A percentile compares a stretch with the other conserved stretches of the same genome.
phyloP scores from a whole-genome alignment of 2,888 invertebrate species.

The Gasteruption jaculator region DNA sequence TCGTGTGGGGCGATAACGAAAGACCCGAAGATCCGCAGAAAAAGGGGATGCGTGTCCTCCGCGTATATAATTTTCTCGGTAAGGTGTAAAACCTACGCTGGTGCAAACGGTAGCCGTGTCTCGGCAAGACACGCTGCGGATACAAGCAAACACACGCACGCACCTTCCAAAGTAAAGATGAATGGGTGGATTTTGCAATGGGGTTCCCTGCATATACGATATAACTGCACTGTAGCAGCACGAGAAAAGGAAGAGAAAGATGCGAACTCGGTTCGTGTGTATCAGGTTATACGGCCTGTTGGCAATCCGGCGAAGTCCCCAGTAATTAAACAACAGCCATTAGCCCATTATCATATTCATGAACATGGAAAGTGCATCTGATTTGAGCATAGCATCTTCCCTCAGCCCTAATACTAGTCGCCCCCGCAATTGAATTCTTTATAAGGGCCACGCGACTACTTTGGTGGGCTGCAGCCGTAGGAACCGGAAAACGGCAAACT shows the following conservation, averaged over 20 bases:
- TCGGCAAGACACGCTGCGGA: slow-evolving; percentile 26
- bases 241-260: slow-evolving; percentile 18
- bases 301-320: slow-evolving; percentile 26
- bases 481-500: no score
- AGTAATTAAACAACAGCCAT: slow-evolving; percentile 51
- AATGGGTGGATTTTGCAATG: no score
- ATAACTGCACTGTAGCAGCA: no score
- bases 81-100: no score
- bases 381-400: no score
- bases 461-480: no score
- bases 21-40: no score
- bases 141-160: slow-evolving; percentile 39
- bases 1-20: no score
- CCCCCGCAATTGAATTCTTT: slow-evolving; percentile 23
- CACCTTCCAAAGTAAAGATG: slow-evolving; percentile 30
- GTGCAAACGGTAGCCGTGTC: slow-evolving; percentile 39
- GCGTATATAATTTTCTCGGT: no score
- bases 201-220: no score
- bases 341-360: slow-evolving; percentile 52
- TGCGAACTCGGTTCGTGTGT: slow-evolving; percentile 20
- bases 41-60: no score
- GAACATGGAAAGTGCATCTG: slow-evolving; percentile 51
- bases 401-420: no score
- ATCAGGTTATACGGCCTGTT: slow-evolving; percentile 31
- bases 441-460: slow-evolving; percentile 40